Base-by-base conservation (phyloP, 1,140 invertebrate species). In the Leptinotarsa texana region DNA sequence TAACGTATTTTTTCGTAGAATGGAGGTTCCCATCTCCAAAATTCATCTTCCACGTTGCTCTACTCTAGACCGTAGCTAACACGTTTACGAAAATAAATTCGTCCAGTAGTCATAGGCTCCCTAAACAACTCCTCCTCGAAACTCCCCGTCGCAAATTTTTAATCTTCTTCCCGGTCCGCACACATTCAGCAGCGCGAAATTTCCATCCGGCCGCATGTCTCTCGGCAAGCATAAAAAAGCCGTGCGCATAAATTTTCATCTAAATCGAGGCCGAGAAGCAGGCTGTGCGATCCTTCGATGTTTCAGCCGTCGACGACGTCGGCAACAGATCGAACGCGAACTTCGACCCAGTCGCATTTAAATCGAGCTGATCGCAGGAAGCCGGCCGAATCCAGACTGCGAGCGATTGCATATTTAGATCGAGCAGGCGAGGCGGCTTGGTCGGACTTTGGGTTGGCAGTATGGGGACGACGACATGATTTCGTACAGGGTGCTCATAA, bases 171-270 rank as follows among this genome's bases (percentile, higher is more conserved):
- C 65, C 65, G 42, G 27, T 67, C 27, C 65, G 15, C 22, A 42
- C 65, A 42, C 65, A 67, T 42, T 27, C 17, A 67, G 65, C 65
- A n/a, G 18, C 63, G 63, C 63, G n/a, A 21, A 18, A 42, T 42
- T 67, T 67, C 65, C 65, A 42, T 57, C 17, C 51, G 51, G 51
- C 51, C 51, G 51, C 51, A 57, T 67, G 65, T 67, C 65, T 67
- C 51, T 57, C 51, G 51, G 51, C 42, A 67, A 33, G 65, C 27
- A 27, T 67, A 67, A 67, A 67, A 67, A 67, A 67, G 65, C 65
- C 6, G 65, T 24, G 65, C 24, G 42, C 65, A 67, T 67, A 67
- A 67, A 67, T 67, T 67, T 67, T 67, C 65, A 67, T 67, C 65
- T 67, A 42, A 67, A 67, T 67, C 22, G 65, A 18, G 51, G 18